Evolutionary conservation across 2,888 invertebrate species (phyloP).

Genomic region (Parnassius apollo): DNA sequence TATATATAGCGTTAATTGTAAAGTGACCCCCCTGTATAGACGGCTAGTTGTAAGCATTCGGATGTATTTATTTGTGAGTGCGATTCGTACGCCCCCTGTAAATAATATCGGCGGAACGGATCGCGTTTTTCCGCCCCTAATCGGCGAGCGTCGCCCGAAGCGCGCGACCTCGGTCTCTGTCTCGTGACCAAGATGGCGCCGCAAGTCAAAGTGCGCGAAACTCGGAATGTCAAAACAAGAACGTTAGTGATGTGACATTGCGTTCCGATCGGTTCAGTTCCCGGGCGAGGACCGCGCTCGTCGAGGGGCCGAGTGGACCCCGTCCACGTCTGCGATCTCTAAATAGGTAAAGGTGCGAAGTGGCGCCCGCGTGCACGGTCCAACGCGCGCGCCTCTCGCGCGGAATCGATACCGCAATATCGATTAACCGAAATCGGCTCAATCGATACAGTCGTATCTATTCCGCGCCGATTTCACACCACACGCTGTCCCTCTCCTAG

Average conservation of each 20-base stretch:
- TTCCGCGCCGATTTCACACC: constrained; percentile 51
- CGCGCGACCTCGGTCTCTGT: constrained; percentile 2
- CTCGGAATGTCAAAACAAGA: constrained; percentile 3
- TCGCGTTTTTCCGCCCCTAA: constrained; percentile 59
- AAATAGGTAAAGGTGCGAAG: constrained; percentile 60
- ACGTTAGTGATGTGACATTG: constrained; percentile 9
- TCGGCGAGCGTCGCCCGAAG: constrained; percentile 59
- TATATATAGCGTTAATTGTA: constrained; percentile 78
- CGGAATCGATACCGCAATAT: constrained; percentile 9
- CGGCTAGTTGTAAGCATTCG: constrained; percentile 74
- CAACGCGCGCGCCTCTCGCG: constrained; percentile 41
- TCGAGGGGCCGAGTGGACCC: constrained; percentile 66
- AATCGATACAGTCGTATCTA: constrained; percentile 39
- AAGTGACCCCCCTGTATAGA: constrained; percentile 77
- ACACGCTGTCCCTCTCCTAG: constrained; percentile 61
- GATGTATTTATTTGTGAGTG: constrained; percentile 74
- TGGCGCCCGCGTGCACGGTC: constrained; percentile 51
- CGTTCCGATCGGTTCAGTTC: constrained; percentile 9
- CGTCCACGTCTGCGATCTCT: constrained; percentile 76
- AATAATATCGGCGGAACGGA: constrained; percentile 67
- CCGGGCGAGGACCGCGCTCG: constrained; percentile 50
- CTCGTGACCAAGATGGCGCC: constrained; percentile 4
- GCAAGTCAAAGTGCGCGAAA: constrained; percentile 7
- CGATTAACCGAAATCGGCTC: constrained; percentile 1
- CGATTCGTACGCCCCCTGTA: constrained; percentile 72